Conservation (phyloP, 2,113 vertebrate species). For the Zosterops lateralis region DNA sequence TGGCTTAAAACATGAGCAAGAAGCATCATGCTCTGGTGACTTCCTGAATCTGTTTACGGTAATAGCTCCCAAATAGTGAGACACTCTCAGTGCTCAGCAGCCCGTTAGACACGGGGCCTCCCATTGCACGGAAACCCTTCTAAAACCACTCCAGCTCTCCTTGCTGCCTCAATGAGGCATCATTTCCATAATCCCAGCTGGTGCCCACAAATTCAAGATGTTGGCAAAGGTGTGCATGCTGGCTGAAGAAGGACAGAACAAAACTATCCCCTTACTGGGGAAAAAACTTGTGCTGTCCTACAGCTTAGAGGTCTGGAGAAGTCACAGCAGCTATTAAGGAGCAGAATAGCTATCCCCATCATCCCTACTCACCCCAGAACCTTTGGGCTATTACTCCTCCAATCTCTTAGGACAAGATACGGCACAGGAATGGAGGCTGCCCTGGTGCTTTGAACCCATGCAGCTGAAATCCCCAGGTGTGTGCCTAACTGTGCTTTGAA, state of each 20-base stretch:
- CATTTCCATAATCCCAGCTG: background rate
- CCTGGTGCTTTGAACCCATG: background rate
- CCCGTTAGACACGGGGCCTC: fast-evolving
- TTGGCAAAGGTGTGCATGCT: background rate
- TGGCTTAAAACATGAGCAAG: background rate
- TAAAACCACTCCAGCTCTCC: background rate
- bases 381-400: background rate
- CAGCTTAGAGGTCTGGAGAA: background rate
- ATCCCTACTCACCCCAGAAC: background rate
- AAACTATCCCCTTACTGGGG: background rate
- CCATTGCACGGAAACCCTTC: background rate
- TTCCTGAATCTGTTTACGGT: background rate
- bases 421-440: background rate
- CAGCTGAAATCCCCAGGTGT: background rate
- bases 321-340: background rate
- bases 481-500: background rate
- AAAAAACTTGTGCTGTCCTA: fast-evolving
- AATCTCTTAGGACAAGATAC: background rate
- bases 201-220: background rate
- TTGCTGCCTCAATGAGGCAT: background rate
- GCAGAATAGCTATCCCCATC: background rate
- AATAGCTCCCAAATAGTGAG: background rate
- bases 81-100: background rate
- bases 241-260: background rate
- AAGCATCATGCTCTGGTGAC: background rate